phyloP scores from a whole-genome alignment of 2,113 vertebrate genomes.

The Neomonachus schauinslandi region DNA sequence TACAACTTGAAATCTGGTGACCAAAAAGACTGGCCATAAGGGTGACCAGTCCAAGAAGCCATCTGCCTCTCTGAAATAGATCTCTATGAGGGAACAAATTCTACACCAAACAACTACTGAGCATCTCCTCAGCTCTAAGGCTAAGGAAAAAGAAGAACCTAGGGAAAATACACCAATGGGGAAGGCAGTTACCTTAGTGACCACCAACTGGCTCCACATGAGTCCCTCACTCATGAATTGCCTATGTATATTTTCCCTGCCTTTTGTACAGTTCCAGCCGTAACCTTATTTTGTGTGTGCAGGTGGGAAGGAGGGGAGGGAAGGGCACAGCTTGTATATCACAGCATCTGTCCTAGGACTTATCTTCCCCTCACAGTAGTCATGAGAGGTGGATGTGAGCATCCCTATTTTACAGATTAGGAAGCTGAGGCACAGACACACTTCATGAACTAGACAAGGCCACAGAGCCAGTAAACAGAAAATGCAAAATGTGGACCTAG shows the following conservation, averaged over 20 bases:
- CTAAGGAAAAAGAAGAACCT: neutral
- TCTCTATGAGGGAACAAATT: neutral
- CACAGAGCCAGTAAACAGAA: neutral
- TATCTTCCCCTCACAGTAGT: neutral
- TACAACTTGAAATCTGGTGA: neutral
- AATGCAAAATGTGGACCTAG: neutral
- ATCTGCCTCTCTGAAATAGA: neutral
- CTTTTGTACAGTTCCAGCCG: slow-evolving; percentile 1
- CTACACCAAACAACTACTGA: neutral
- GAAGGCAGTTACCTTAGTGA: neutral
- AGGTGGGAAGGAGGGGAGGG: neutral
- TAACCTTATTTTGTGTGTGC: neutral
- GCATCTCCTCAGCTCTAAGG: neutral
- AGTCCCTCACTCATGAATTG: neutral
- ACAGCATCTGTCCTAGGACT: neutral
- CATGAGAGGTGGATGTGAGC: neutral
- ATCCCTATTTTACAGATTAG: neutral
- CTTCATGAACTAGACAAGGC: neutral
- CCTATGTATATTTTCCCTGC: neutral
- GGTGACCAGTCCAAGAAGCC: neutral
- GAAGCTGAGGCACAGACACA: neutral
- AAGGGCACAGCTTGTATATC: neutral
- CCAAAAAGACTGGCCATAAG: neutral
- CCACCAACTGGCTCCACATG: neutral
- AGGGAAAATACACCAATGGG: neutral